These are phyloP conservation scores for Pristionchus entomophagus DNA, from an alignment of 2,888 invertebrate genomes.

Conservation along the genomic window DNA sequence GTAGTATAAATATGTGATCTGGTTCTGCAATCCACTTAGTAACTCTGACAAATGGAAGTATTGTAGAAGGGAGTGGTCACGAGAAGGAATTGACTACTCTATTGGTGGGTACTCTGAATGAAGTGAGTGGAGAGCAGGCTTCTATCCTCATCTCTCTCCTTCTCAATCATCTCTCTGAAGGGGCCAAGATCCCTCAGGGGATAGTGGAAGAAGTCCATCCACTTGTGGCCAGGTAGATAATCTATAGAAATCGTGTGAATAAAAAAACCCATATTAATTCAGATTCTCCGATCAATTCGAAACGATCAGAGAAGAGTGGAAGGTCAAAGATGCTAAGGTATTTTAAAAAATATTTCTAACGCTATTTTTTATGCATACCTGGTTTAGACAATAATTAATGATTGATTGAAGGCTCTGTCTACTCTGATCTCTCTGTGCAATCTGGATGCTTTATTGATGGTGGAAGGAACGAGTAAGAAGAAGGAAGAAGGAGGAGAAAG, in stretches of 20 bases:
- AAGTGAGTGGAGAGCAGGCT: neutral
- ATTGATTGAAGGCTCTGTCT: constrained; percentile 25
- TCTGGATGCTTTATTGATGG: constrained; percentile 48
- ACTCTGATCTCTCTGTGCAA: constrained; percentile 47
- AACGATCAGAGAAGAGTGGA: constrained; percentile 55
- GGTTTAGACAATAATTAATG: neutral
- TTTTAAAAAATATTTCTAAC: no score
- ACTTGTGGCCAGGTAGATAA: constrained; percentile 45
- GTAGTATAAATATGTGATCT: no score
- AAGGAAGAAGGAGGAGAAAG: constrained; percentile 36
- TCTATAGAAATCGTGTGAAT: no score
- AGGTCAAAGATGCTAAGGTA: constrained; percentile 53
- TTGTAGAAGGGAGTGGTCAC: neutral
- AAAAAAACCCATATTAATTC: no score
- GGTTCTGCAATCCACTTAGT: no score
- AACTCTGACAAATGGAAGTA: no score
- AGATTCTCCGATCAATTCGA: constrained; percentile 59
- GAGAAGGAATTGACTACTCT: neutral
- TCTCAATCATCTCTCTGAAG: constrained; percentile 29
- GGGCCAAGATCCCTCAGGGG: neutral
- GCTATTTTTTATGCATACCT: no score
- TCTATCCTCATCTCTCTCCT: constrained; percentile 25
- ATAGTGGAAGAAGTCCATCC: constrained; percentile 22
- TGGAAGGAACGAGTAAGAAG: constrained; percentile 41
- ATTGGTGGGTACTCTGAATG: neutral